Evolutionary conservation across 2,797 vertebrate species (phyloP).

Genomic region (Gadopsis bispinosus): DNA sequence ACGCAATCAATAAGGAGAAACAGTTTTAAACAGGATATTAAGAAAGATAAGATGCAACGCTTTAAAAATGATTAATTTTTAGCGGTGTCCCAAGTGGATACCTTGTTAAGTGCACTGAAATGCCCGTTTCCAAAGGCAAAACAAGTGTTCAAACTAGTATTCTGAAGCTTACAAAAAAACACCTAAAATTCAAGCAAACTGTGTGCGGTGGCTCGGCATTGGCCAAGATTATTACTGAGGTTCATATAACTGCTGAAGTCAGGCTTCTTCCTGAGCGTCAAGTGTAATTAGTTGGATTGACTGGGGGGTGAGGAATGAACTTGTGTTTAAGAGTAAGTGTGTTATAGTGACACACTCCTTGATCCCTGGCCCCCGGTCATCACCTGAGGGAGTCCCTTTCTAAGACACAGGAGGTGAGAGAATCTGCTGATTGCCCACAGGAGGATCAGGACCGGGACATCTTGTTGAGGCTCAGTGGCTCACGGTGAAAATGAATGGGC

Average conservation of each 20-base stretch:
- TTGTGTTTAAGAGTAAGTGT: conserved; percentile 69
- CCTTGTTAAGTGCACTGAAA: conserved; percentile 39
- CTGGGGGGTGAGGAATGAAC: conserved; percentile 65
- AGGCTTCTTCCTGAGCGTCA: conserved; percentile 55
- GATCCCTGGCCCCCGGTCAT: conserved; percentile 65
- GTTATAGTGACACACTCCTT: conserved; percentile 72
- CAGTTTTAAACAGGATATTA: conserved; percentile 80
- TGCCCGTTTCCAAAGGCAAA: conserved; percentile 32
- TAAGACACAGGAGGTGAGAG: conserved; percentile 72
- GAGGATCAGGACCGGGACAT: conserved; percentile 79
- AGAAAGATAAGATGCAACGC: conserved; percentile 71
- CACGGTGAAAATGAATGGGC: conserved; percentile 78
- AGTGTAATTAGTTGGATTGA: conserved; percentile 76
- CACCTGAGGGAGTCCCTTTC: conserved; percentile 70
- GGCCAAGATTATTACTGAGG: conserved; percentile 44
- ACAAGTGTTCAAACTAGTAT: conserved; percentile 5
- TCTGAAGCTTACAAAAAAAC: conserved; percentile 13
- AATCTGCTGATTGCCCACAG: conserved; percentile 81
- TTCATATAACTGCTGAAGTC: conserved; percentile 61
- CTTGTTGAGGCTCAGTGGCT: conserved; percentile 83
- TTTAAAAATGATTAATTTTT: conserved; percentile 72
- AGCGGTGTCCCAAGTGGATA: conserved; percentile 37
- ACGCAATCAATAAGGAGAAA: conserved; percentile 73
- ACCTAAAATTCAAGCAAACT: neutral
- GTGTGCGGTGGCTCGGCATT: conserved; percentile 20